Evolutionary conservation across 2,888 invertebrate genomes (phyloP).

Genomic region (Pelosia muscerda): DNA sequence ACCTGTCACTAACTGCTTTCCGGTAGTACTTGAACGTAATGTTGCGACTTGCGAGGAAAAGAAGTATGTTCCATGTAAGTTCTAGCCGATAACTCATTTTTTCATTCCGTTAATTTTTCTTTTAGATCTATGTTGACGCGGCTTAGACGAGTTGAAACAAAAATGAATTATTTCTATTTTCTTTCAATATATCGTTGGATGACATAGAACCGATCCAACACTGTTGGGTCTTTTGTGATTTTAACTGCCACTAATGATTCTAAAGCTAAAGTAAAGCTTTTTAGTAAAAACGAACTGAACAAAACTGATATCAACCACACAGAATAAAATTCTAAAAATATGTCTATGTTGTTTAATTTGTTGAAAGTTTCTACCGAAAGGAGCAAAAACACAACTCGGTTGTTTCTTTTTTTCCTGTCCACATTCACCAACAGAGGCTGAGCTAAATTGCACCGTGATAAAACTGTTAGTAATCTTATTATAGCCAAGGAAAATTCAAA

Average conservation of each 20-base stretch:
- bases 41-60: conserved; percentile 21
- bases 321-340: background rate
- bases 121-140: too few relatives aligned
- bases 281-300: too few relatives aligned
- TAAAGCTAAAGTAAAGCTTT: too few relatives aligned
- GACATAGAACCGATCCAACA: too few relatives aligned
- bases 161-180: too few relatives aligned
- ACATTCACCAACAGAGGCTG: conserved; percentile 17
- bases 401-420: conserved; percentile 16
- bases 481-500: conserved; percentile 40
- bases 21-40: conserved; percentile 28
- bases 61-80: conserved; percentile 4
- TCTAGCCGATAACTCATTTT: too few relatives aligned
- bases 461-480: conserved; percentile 46
- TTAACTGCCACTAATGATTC: too few relatives aligned
- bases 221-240: too few relatives aligned
- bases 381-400: background rate
- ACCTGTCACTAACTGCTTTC: conserved; percentile 36
- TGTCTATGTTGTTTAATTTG: background rate
- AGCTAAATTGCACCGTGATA: conserved; percentile 39
- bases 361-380: background rate
- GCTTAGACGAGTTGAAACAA: too few relatives aligned
- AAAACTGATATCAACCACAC: too few relatives aligned
- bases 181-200: too few relatives aligned
- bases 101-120: too few relatives aligned